Conservation (phyloP, 2,888 invertebrate genomes). For the Tetropium fuscum region DNA sequence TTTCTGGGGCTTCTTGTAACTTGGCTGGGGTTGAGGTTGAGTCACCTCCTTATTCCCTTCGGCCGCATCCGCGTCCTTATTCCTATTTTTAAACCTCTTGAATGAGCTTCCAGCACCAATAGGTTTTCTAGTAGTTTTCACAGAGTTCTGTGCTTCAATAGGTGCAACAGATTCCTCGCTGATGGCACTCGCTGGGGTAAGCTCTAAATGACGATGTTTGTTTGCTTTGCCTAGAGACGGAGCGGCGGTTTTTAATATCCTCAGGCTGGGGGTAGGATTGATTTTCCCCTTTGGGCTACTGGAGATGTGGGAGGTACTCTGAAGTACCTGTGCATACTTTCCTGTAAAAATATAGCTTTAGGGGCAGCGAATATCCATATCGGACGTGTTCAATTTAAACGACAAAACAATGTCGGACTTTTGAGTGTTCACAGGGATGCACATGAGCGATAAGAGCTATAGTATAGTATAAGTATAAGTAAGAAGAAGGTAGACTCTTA, state of each 20-base stretch:
- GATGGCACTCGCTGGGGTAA: constrained; percentile 70
- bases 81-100: constrained; percentile 72
- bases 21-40: constrained; percentile 41
- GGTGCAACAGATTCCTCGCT: constrained; percentile 70
- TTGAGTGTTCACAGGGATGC: no score
- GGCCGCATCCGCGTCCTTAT: constrained; percentile 61
- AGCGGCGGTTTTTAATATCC: constrained; percentile 83
- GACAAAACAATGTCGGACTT: no score
- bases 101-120: constrained; percentile 59
- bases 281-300: constrained; percentile 69
- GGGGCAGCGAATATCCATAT: neutral
- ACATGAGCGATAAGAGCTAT: no score
- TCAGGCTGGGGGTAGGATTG: constrained; percentile 74
- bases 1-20: constrained; percentile 55
- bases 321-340: constrained; percentile 89
- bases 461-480: no score
- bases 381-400: neutral
- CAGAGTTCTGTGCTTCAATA: constrained; percentile 68
- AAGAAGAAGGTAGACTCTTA: neutral
- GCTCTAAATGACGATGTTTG: constrained; percentile 73
- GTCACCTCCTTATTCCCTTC: constrained; percentile 55
- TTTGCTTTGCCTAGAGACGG: constrained; percentile 66
- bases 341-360: constrained; percentile 74
- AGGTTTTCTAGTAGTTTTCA: constrained; percentile 69
- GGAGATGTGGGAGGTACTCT: constrained; percentile 81